These are phyloP conservation scores for Thumatha senex DNA, from an alignment of 2,888 invertebrate species.

Conservation along the genomic window DNA sequence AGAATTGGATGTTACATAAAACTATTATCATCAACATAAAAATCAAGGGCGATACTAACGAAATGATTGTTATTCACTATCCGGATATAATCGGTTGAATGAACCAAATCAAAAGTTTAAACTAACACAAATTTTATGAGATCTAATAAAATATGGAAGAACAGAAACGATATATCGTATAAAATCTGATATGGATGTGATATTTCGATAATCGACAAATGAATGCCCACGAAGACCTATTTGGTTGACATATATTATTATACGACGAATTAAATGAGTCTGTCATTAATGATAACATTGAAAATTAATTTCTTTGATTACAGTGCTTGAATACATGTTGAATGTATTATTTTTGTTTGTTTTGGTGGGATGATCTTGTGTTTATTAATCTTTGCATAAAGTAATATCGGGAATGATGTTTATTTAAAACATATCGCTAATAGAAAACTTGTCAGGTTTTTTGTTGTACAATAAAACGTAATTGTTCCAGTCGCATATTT, in stretches of 20 bases:
- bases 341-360: neutral
- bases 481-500: too few relatives aligned
- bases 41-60: constrained; percentile 16
- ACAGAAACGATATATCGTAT: constrained; percentile 10
- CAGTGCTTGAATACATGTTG: constrained; percentile 8
- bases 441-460: too few relatives aligned
- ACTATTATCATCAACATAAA: constrained; percentile 9
- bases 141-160: constrained; percentile 6
- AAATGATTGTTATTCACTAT: constrained; percentile 6
- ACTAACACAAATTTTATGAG: constrained; percentile 11
- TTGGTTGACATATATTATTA: constrained; percentile 30
- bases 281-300: constrained; percentile 25
- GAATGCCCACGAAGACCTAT: constrained; percentile 8
- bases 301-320: constrained; percentile 10
- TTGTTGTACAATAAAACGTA: too few relatives aligned
- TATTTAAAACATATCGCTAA: too few relatives aligned
- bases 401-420: neutral
- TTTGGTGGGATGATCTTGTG: too few relatives aligned
- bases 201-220: constrained; percentile 18
- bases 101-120: constrained; percentile 18
- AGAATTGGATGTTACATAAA: constrained; percentile 13
- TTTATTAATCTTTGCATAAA: too few relatives aligned
- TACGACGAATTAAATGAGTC: constrained; percentile 23
- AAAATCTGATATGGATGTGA: constrained; percentile 19
- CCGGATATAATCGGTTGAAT: constrained; percentile 21